Percentiles rank a stretch among this genome's conserved stretches.
phyloP scores from a whole-genome alignment of 2,113 vertebrate species.

The Papio anubis region DNA sequence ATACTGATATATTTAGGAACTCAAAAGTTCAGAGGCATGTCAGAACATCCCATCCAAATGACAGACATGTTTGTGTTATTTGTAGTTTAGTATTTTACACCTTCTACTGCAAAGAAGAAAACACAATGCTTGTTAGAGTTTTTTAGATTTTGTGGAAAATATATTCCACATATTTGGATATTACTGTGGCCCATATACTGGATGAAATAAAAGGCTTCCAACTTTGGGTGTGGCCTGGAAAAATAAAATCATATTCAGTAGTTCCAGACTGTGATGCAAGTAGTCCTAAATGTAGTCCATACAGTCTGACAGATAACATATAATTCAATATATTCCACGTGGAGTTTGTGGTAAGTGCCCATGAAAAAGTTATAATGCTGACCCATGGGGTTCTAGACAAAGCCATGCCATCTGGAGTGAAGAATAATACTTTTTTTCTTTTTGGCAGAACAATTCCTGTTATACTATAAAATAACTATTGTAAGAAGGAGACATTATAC shows the following conservation, averaged over 20 bases:
- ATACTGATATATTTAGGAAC: background rate
- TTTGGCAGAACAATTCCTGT: background rate
- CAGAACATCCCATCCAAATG: background rate
- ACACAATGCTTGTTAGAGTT: no score
- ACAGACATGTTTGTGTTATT: background rate
- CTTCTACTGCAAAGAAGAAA: background rate
- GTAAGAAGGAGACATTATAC: background rate
- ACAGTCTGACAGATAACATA: background rate
- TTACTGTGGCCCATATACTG: background rate
- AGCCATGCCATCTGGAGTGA: background rate
- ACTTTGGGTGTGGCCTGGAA: background rate
- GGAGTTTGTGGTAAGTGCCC: background rate
- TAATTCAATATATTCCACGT: background rate
- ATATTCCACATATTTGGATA: background rate
- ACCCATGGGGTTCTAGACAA: background rate
- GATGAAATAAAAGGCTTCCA: background rate
- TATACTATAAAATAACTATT: background rate
- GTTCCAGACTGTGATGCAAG: background rate
- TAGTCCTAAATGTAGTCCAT: background rate
- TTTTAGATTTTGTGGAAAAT: background rate
- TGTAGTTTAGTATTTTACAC: background rate
- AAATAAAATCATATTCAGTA: background rate
- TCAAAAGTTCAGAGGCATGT: background rate
- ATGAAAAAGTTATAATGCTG: background rate
- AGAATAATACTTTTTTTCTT: background rate